Conservation (phyloP, 2,797 vertebrate genomes). For the Pagetopsis macropterus region DNA sequence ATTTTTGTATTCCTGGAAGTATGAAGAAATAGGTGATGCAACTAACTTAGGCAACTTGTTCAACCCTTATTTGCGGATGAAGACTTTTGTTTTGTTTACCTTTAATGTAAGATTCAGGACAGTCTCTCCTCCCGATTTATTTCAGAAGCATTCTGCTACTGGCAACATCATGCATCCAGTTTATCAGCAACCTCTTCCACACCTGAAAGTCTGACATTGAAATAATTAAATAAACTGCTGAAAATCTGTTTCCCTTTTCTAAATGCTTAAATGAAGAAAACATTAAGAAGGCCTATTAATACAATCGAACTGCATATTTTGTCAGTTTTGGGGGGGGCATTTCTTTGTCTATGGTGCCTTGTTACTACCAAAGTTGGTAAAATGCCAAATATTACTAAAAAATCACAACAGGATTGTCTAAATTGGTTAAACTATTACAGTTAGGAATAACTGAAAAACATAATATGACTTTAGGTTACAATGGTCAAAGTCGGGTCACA, state of each 20-base stretch:
- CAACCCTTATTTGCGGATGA: neutral
- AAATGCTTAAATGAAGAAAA: neutral
- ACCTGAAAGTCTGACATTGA: neutral
- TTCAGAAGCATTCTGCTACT: neutral
- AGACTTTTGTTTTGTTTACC: neutral
- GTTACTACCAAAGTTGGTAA: too few relatives aligned
- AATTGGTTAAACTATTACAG: too few relatives aligned
- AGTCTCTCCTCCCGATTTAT: slow-evolving; percentile 8
- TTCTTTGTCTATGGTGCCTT: too few relatives aligned
- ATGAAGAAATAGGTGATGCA: neutral
- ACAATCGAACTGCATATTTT: neutral
- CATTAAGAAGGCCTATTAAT: neutral
- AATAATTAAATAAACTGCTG: neutral
- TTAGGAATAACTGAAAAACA: too few relatives aligned
- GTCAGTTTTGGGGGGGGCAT: too few relatives aligned
- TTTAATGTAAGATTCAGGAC: neutral
- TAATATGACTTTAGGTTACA: too few relatives aligned
- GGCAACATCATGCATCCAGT: slow-evolving; percentile 1
- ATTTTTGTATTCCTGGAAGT: slow-evolving; percentile 23
- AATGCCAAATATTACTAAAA: too few relatives aligned
- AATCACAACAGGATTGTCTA: too few relatives aligned
- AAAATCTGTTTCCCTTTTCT: neutral
- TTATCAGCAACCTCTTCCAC: neutral
- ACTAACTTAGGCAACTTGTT: neutral
- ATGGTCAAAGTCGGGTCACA: neutral